Conservation (phyloP, 2,888 invertebrate genomes). For the Nowickia ferox region DNA sequence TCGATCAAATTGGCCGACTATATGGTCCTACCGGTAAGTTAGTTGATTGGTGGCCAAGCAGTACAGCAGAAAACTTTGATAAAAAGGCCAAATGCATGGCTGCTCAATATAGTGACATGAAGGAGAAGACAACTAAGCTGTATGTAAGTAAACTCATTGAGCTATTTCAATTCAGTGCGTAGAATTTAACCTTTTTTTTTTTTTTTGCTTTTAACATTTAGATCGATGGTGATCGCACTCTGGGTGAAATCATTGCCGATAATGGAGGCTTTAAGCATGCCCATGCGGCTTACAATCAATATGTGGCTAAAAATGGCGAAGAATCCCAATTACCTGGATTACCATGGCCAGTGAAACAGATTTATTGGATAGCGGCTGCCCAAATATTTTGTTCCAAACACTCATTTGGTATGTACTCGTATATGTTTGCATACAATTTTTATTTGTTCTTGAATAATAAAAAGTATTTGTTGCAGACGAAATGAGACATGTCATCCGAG, state of each 20-base stretch:
- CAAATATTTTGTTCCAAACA: constrained; percentile 95
- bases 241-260: constrained; percentile 97
- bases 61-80: constrained; percentile 84
- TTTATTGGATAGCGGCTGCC: constrained; percentile 93
- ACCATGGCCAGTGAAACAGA: constrained; percentile 86
- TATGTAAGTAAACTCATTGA: constrained; percentile 62
- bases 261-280: constrained; percentile 97
- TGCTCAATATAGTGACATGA: constrained; percentile 96
- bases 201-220: constrained; percentile 79
- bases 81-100: constrained; percentile 95
- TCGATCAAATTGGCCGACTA: no score
- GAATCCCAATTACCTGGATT: constrained; percentile 90
- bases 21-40: no score
- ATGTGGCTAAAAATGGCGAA: constrained; percentile 87
- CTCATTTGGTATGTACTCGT: constrained; percentile 85
- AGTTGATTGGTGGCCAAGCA: no score
- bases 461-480: no score
- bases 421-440: background rate
- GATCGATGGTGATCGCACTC: constrained; percentile 95
- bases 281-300: constrained; percentile 91
- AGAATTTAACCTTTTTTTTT: constrained; percentile 48
- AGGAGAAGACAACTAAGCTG: constrained; percentile 90
- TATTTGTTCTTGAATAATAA: background rate
- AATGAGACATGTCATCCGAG: no score
- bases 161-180: constrained; percentile 7